phyloP scores from a whole-genome alignment of 2,113 vertebrate genomes.

The Aphelocoma coerulescens region DNA sequence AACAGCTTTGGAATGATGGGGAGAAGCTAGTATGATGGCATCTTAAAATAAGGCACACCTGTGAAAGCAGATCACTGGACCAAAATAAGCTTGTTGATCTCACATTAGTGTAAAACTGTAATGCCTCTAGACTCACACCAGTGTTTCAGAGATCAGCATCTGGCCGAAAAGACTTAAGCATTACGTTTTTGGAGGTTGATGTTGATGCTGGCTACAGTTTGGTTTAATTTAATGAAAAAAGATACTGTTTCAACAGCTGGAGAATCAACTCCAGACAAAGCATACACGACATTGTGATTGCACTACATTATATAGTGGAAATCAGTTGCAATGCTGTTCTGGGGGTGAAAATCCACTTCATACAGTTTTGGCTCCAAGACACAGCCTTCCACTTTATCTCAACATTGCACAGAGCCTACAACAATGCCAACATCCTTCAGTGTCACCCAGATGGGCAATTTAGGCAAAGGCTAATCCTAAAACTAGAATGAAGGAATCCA shows the following conservation, averaged over 20 bases:
- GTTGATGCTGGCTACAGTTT: constrained; percentile 8
- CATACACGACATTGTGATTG: not conserved
- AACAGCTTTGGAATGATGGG: not conserved
- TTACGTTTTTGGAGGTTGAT: constrained; percentile 14
- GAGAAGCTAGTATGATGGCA: not conserved
- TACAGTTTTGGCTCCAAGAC: not conserved
- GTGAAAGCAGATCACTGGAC: not conserved
- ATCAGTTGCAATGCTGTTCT: constrained; percentile 3
- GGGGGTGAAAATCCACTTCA: constrained; percentile 22
- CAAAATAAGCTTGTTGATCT: not conserved
- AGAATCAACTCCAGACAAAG: constrained; percentile 25
- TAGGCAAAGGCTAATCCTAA: not conserved
- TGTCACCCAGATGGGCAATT: not conserved
- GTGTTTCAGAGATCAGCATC: not conserved
- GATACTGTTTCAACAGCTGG: constrained; percentile 41
- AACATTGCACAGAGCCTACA: not conserved
- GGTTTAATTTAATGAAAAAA: constrained; percentile 7
- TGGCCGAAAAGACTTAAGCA: not conserved
- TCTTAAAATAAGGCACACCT: not conserved
- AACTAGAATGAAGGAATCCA: not conserved
- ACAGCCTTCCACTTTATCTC: constrained; percentile 14
- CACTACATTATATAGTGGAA: not conserved
- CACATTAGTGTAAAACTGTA: not conserved
- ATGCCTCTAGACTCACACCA: not conserved
- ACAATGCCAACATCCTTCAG: not conserved